A percentile compares a stretch with the other conserved stretches of the same genome.
Evolutionary conservation across 2,797 vertebrate species (phyloP).

Genomic region (Falco naumanni): DNA sequence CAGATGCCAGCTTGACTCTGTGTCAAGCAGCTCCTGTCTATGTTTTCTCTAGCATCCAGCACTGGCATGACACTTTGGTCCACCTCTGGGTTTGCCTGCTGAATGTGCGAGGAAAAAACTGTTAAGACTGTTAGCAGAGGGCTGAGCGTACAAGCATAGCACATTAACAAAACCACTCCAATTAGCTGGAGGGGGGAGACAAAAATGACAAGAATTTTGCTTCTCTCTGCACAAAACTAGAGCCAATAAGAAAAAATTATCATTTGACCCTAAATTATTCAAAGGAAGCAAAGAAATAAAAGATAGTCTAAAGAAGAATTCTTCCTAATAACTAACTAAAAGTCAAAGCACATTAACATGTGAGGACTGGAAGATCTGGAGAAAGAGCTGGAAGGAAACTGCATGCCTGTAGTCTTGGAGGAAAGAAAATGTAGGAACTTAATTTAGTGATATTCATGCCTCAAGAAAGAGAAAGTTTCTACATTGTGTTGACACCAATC

Average conservation of each 20-base stretch:
- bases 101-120: not conserved
- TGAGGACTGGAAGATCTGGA: not conserved
- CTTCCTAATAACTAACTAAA: not conserved
- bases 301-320: slow-evolving; percentile 3
- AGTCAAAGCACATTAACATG: not conserved
- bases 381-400: slow-evolving; percentile 21
- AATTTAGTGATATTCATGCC: not conserved
- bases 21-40: not conserved
- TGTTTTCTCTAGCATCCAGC: not conserved
- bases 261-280: slow-evolving; percentile 8
- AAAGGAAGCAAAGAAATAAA: slow-evolving; percentile 33
- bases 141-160: not conserved
- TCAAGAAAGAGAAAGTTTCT: not conserved
- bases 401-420: not conserved
- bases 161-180: not conserved
- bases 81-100: not conserved
- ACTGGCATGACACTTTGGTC: not conserved
- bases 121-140: not conserved
- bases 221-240: slow-evolving; percentile 1
- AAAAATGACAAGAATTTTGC: slow-evolving; percentile 39
- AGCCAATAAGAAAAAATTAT: not conserved
- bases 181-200: not conserved
- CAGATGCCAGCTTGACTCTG: not conserved
- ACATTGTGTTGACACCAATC: not conserved
- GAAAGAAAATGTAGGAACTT: slow-evolving; percentile 6